Evolutionary conservation across 2,888 invertebrate genomes (phyloP).

Genomic region (Rhyacophila evoluta): DNA sequence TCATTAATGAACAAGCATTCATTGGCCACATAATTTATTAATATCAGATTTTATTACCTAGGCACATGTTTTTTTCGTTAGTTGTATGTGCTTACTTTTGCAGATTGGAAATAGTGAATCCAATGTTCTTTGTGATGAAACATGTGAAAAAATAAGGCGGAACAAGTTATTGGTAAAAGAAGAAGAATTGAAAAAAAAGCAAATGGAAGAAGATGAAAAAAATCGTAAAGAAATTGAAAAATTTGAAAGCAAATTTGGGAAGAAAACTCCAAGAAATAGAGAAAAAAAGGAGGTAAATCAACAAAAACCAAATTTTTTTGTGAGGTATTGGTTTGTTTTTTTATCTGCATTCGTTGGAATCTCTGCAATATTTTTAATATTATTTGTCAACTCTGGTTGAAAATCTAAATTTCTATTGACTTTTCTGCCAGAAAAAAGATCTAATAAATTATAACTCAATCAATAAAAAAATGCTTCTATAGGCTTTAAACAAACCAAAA

Average conservation of each 20-base stretch:
- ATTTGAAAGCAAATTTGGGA: conserved; percentile 81
- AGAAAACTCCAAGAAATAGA: conserved; percentile 64
- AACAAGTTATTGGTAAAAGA: conserved; percentile 69
- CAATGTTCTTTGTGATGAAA: conserved; percentile 73
- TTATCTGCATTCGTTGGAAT: not conserved
- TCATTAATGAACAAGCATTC: too few species aligned
- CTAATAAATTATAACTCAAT: too few species aligned
- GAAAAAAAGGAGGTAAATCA: conserved; percentile 12
- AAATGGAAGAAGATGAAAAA: conserved; percentile 73
- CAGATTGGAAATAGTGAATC: conserved; percentile 61
- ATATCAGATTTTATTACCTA: too few species aligned
- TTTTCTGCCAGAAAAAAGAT: too few species aligned
- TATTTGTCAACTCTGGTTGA: not conserved
- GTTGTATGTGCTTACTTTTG: conserved; percentile 11
- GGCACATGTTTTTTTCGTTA: too few species aligned
- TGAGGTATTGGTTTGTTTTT: conserved; percentile 23
- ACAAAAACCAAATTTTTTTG: conserved; percentile 3
- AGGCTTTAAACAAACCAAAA: too few species aligned
- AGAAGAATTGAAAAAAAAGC: conserved; percentile 70
- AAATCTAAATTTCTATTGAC: too few species aligned
- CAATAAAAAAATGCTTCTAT: too few species aligned
- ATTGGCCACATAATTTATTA: too few species aligned
- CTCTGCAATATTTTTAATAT: not conserved
- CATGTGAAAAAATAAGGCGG: conserved; percentile 72
- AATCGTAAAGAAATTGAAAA: conserved; percentile 81